A percentile compares a stretch with the other conserved stretches of the same genome.
Conservation (phyloP, 2,888 invertebrate genomes). For the Hofmannophila pseudospretella region DNA sequence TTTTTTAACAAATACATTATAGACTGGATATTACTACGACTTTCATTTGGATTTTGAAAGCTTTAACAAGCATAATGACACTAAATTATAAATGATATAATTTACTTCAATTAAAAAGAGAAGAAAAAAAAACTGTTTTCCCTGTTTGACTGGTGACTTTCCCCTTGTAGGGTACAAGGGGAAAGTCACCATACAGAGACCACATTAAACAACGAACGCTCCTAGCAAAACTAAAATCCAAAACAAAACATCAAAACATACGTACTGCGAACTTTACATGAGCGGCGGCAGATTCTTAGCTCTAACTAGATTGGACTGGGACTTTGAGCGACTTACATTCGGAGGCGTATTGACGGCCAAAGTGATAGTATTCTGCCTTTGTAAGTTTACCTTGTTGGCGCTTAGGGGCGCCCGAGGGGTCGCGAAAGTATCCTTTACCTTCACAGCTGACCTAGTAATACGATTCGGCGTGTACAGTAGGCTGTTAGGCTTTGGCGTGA, state of each 20-base stretch:
- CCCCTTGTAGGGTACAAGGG: no score
- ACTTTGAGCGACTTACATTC: slow-evolving; percentile 55
- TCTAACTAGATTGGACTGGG: slow-evolving; percentile 53
- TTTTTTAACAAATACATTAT: no score
- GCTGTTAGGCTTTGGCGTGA: slow-evolving; percentile 50
- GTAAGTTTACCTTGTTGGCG: slow-evolving; percentile 49
- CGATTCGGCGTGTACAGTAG: slow-evolving; percentile 53
- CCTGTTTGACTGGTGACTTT: no score
- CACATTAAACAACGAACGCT: no score
- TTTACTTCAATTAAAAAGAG: no score
- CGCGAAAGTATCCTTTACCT: slow-evolving; percentile 57
- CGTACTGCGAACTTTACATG: slow-evolving; percentile 23
- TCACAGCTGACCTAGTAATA: slow-evolving; percentile 57
- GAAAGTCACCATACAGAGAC: no score
- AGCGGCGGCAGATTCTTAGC: slow-evolving; percentile 60
- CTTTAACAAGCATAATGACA: no score
- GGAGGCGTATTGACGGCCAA: slow-evolving; percentile 48
- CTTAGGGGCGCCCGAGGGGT: slow-evolving; percentile 63
- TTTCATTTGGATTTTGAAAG: no score
- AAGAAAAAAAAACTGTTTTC: no score
- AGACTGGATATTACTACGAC: no score
- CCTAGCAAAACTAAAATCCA: no score
- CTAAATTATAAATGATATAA: no score
- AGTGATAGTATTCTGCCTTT: slow-evolving; percentile 45
- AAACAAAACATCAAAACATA: slow-evolving; percentile 10